A percentile compares a stretch with the other conserved stretches of the same genome.
These are phyloP conservation scores for Pagrus major DNA, from an alignment of 2,113 vertebrate species.

Conservation along the genomic window DNA sequence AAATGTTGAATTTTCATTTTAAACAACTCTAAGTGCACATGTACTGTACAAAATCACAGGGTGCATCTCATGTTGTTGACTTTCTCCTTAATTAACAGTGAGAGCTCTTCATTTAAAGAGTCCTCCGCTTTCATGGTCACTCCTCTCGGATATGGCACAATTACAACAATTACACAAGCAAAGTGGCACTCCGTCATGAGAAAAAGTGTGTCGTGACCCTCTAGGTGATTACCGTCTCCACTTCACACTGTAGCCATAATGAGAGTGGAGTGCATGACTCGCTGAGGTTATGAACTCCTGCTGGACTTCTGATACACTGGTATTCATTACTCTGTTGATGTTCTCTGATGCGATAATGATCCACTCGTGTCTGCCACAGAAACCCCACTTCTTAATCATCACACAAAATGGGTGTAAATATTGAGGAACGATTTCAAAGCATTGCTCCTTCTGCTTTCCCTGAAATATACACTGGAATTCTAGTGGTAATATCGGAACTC, in stretches of 20 bases:
- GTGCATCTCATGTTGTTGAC: conserved; percentile 33
- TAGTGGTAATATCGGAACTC: too few species aligned
- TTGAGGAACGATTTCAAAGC: background rate
- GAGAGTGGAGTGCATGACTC: conserved; percentile 19
- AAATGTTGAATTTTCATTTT: background rate
- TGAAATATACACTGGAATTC: background rate
- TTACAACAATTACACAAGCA: conserved; percentile 74
- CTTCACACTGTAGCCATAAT: conserved; percentile 38
- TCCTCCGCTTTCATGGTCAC: conserved; percentile 57
- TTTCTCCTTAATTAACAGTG: conserved; percentile 64
- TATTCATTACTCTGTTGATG: conserved; percentile 42
- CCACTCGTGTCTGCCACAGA: conserved; percentile 25
- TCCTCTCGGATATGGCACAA: conserved; percentile 65
- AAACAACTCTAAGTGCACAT: background rate
- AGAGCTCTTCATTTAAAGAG: conserved; percentile 75
- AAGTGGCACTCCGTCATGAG: conserved; percentile 58
- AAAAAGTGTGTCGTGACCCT: conserved; percentile 52
- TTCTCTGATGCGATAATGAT: conserved; percentile 43
- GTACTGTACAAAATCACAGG: conserved; percentile 21
- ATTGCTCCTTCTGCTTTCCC: background rate
- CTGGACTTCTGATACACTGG: conserved; percentile 34
- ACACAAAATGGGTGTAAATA: background rate
- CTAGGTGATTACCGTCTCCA: conserved; percentile 46
- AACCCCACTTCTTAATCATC: conserved; percentile 24
- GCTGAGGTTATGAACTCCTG: conserved; percentile 47